These are phyloP conservation scores for Myanophis thanlyinensis DNA, from an alignment of 2,113 vertebrate genomes.

Conservation along the genomic window DNA sequence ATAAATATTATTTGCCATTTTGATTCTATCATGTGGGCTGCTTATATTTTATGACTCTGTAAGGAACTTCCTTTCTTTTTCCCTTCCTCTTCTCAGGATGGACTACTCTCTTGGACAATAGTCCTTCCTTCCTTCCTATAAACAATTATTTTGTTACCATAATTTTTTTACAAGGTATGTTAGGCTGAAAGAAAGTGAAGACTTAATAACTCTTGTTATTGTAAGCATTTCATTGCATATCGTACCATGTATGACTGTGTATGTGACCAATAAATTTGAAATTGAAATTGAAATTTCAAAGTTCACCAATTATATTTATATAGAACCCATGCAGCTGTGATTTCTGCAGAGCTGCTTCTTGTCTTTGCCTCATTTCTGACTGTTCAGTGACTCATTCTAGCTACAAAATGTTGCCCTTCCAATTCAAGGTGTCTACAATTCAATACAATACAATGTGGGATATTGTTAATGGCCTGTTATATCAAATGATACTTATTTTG, in stretches of 20 bases:
- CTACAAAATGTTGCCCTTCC: not conserved
- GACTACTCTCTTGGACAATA: no score
- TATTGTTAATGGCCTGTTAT: not conserved
- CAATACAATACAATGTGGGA: not conserved
- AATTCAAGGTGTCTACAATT: not conserved
- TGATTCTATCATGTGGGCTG: not conserved
- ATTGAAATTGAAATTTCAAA: no score
- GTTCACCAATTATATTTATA: not conserved
- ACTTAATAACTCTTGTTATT: not conserved
- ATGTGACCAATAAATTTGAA: no score
- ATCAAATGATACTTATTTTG: not conserved
- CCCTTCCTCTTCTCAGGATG: no score
- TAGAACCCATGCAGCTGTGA: not conserved
- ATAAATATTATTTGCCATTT: not conserved
- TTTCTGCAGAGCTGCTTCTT: not conserved
- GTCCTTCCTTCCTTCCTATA: not conserved
- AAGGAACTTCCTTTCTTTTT: not conserved
- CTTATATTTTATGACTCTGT: not conserved
- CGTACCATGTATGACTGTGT: no score
- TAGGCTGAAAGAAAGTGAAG: not conserved
- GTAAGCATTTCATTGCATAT: no score
- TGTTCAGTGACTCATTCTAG: not conserved
- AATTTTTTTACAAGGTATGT: not conserved
- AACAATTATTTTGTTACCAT: not conserved
- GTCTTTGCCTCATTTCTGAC: not conserved